Evolutionary conservation across 2,888 invertebrate species (phyloP).

Genomic region (Calameuta filiformis): DNA sequence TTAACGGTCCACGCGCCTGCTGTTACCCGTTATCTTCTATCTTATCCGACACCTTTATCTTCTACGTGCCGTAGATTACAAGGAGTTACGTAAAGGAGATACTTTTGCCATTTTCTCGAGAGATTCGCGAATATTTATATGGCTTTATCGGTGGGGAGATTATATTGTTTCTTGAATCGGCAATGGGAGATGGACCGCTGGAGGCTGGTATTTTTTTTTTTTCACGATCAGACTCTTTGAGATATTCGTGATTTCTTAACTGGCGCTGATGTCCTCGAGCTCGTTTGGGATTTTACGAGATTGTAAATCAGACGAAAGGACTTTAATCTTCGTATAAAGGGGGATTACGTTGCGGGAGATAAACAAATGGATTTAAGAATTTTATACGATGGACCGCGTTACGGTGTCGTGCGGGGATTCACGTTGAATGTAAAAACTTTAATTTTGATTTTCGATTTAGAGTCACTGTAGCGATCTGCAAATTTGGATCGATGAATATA

Average conservation of each 20-base stretch:
- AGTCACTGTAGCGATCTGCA: not conserved
- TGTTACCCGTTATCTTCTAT: slow-evolving; percentile 21
- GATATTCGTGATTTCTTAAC: not conserved
- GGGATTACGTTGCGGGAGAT: slow-evolving; percentile 33
- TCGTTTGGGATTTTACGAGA: slow-evolving; percentile 47
- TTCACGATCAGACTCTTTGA: not conserved
- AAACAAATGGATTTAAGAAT: not conserved
- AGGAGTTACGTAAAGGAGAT: not conserved
- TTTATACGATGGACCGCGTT: not conserved
- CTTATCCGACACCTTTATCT: slow-evolving; percentile 21
- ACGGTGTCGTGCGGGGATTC: not conserved
- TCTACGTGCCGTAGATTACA: not conserved
- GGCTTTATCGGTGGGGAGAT: not conserved
- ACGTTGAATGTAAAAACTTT: not conserved
- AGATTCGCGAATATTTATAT: not conserved
- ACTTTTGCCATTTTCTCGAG: not conserved
- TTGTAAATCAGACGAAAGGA: slow-evolving; percentile 46
- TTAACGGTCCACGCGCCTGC: slow-evolving; percentile 26
- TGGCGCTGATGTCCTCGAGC: not conserved
- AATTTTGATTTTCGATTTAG: not conserved
- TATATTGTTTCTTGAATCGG: not conserved
- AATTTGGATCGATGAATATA: not conserved
- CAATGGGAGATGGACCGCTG: not conserved
- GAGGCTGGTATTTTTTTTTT: not conserved
- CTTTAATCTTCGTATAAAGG: slow-evolving; percentile 51